phyloP scores from a whole-genome alignment of 1,140 invertebrate genomes.

The Zaprionus nigranus region DNA sequence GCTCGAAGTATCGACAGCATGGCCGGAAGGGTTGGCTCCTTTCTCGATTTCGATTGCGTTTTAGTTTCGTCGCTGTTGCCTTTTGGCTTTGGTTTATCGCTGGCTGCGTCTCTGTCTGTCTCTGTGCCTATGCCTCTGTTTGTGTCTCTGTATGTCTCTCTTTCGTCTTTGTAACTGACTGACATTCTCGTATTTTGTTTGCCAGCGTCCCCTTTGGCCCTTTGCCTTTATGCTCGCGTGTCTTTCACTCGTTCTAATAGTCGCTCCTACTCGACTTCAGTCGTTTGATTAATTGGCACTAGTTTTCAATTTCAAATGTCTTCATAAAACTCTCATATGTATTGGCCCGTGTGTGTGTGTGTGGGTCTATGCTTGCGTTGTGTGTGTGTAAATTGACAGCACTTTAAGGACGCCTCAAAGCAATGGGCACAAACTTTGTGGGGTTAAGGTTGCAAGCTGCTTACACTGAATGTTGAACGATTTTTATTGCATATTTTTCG shows the following conservation, averaged over 20 bases:
- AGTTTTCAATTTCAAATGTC: slow-evolving; percentile 78
- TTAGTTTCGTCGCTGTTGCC: slow-evolving; percentile 19
- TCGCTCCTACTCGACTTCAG: slow-evolving; percentile 31
- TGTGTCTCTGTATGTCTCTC: slow-evolving; percentile 37
- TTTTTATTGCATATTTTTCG: slow-evolving; percentile 68
- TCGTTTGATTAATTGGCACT: slow-evolving; percentile 81
- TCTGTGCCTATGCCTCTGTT: slow-evolving; percentile 50
- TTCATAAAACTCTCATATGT: slow-evolving; percentile 12
- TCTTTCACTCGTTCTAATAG: slow-evolving; percentile 15
- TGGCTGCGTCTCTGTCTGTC: slow-evolving; percentile 3
- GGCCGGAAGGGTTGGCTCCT: slow-evolving; percentile 39
- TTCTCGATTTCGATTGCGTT: slow-evolving; percentile 30
- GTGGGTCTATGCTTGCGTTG: neutral
- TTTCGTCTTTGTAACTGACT: slow-evolving; percentile 69
- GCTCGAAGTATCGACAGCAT: neutral
- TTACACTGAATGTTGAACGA: slow-evolving; percentile 55
- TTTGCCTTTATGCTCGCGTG: slow-evolving; percentile 8
- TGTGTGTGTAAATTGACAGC: slow-evolving; percentile 25
- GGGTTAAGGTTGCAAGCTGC: slow-evolving; percentile 49
- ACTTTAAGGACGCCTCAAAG: slow-evolving; percentile 35
- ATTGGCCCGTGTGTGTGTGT: neutral
- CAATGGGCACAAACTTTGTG: slow-evolving; percentile 23
- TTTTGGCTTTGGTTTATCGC: slow-evolving; percentile 20
- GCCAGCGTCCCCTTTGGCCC: slow-evolving; percentile 44
- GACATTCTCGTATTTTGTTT: slow-evolving; percentile 62